phyloP scores from a whole-genome alignment of 2,888 invertebrate genomes.

The Nomada fabriciana region DNA sequence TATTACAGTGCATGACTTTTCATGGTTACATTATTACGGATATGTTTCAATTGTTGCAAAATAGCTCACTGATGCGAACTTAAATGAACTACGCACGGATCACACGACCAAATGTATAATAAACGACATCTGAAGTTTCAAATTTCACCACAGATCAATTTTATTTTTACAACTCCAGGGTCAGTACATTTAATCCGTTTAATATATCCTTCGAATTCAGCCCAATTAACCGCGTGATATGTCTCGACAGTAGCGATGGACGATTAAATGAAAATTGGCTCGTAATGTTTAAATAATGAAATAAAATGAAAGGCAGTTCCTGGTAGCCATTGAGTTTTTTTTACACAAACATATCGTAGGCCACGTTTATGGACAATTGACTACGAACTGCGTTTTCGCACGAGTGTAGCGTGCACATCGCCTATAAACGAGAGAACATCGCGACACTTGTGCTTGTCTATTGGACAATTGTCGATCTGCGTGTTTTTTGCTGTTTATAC shows the following conservation, averaged over 20 bases:
- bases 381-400: slow-evolving; percentile 47
- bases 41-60: too few relatives aligned
- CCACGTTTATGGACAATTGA: slow-evolving; percentile 34
- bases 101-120: too few relatives aligned
- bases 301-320: slow-evolving; percentile 29
- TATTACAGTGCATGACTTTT: slow-evolving; percentile 8
- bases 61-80: too few relatives aligned
- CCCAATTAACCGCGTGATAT: slow-evolving; percentile 55
- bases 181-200: slow-evolving; percentile 11
- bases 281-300: slow-evolving; percentile 57
- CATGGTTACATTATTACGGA: not conserved
- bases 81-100: too few relatives aligned
- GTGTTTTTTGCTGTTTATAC: slow-evolving; percentile 32
- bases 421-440: slow-evolving; percentile 23
- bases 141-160: slow-evolving; percentile 5
- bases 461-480: slow-evolving; percentile 50
- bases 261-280: slow-evolving; percentile 56
- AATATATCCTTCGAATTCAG: slow-evolving; percentile 21
- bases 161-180: not conserved
- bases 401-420: slow-evolving; percentile 47
- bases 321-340: too few relatives aligned
- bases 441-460: slow-evolving; percentile 31
- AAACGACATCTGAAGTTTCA: not conserved
- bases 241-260: slow-evolving; percentile 27
- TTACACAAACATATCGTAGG: too few relatives aligned